Base-by-base conservation (phyloP, 2,113 vertebrate species). In the Sterna hirundo region DNA sequence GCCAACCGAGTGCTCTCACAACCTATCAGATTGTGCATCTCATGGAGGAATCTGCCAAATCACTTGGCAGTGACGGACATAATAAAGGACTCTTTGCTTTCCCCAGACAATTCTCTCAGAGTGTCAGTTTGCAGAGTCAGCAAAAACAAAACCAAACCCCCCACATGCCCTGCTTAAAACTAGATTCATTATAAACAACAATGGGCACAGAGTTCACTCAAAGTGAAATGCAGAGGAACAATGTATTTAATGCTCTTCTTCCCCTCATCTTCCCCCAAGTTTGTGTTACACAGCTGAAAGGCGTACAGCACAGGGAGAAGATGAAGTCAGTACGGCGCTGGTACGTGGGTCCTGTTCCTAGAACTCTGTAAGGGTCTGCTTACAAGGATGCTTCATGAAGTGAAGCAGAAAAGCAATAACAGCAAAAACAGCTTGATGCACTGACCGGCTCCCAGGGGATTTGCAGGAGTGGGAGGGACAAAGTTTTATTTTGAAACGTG, bases 61-160 rank as follows among this genome's bases (percentile, higher is more conserved):
- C 51, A 29, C 71, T 96, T 88, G 90, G 83, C 86, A 94, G 18
- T 61, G 52, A 82, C 0, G 1, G 66, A 65, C 64, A 58, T 47
- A 62, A 90, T 78, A 92, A 94, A 94, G 61, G 71, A 79, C 57
- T 83, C 82, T 90, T 52, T 90, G 80, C 93, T 91, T 90, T 86
- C 52, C 44, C 58, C 38, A 86, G 88, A 90, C 75, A 93, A 88
- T 90, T 93, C 55, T 58, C 83, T 77, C 78, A 29, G 90, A 95
- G 78, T 88, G 76, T 91, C 87, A 58, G 72, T 92, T 92, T 89
- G 94, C 78, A 90, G 72, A 93, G 68, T 94, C 93, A 96, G 91
- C 95, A 93, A 80, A 91, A 93, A 0, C 20, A 76, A 64, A 91
- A 34, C 65, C 65, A 57, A 20, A 1, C 2, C 3, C 15, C 19